These are phyloP conservation scores for Ochotona princeps DNA, from an alignment of 2,113 vertebrate genomes.

Conservation along the genomic window DNA sequence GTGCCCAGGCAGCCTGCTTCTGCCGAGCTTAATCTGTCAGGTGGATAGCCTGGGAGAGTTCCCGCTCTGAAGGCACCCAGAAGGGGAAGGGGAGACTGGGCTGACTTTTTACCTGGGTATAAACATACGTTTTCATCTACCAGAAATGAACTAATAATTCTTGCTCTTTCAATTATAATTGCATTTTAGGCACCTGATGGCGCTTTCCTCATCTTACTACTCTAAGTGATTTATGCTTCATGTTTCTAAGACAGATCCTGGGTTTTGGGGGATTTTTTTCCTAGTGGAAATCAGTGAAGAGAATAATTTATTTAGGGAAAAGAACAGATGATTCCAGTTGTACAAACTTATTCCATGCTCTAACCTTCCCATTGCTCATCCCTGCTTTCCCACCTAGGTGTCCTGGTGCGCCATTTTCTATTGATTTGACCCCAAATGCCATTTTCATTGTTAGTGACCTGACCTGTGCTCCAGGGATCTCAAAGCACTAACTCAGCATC, in stretches of 20 bases:
- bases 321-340: neutral
- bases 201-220: slow-evolving; percentile 35
- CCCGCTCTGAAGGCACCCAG: neutral
- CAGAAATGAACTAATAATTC: slow-evolving; percentile 39
- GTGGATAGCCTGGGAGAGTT: neutral
- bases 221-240: neutral
- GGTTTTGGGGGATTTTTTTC: slow-evolving; percentile 34
- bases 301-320: slow-evolving; percentile 19
- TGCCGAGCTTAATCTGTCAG: slow-evolving; percentile 29
- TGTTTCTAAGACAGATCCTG: neutral
- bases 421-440: neutral
- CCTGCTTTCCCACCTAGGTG: neutral
- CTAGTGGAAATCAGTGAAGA: slow-evolving; percentile 41
- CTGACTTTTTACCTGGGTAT: neutral
- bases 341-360: neutral
- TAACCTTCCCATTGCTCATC: neutral
- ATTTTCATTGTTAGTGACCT: slow-evolving; percentile 28
- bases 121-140: slow-evolving; percentile 40
- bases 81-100: slow-evolving; percentile 44
- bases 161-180: neutral
- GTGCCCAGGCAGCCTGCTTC: slow-evolving; percentile 56
- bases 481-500: slow-evolving; percentile 18
- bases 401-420: neutral
- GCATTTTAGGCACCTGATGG: slow-evolving; percentile 56
- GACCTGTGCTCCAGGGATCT: slow-evolving; percentile 19